These are phyloP conservation scores for Tridacna gigas DNA, from an alignment of 2,888 invertebrate genomes.

Conservation along the genomic window DNA sequence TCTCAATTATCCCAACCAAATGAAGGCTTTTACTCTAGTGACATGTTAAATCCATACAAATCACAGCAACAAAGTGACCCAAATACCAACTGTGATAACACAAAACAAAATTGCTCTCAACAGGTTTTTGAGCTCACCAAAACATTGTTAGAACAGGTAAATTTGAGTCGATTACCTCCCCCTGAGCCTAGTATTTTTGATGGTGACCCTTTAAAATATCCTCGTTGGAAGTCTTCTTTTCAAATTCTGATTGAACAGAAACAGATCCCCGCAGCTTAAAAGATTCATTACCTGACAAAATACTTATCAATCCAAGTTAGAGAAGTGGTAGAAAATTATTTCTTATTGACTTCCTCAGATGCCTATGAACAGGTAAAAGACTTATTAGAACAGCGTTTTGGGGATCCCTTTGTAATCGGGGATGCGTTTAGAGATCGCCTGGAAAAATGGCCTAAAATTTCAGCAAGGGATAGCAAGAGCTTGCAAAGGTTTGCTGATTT, in stretches of 20 bases:
- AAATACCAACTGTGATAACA: background rate
- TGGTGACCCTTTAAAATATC: conserved; percentile 16
- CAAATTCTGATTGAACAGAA: too few relatives aligned
- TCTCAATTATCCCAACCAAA: background rate
- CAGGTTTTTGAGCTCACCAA: conserved; percentile 11
- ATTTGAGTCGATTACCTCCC: conserved; percentile 2
- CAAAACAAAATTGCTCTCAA: background rate
- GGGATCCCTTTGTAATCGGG: conserved; percentile 51
- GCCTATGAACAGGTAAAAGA: conserved; percentile 51
- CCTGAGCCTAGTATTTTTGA: conserved; percentile 15
- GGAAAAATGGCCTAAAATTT: conserved; percentile 54
- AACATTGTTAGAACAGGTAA: conserved; percentile 2
- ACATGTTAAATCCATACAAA: background rate
- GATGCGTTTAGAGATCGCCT: conserved; percentile 23
- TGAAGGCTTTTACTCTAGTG: background rate
- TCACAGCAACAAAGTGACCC: background rate
- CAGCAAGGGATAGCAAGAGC: conserved; percentile 24
- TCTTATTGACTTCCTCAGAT: conserved; percentile 30
- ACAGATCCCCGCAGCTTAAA: conserved; percentile 40
- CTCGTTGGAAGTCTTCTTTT: conserved; percentile 4
- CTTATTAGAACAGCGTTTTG: conserved; percentile 56
- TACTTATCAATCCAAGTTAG: conserved; percentile 30
- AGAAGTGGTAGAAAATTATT: conserved; percentile 42
- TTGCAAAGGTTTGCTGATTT: conserved; percentile 45
- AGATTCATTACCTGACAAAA: conserved; percentile 49